Evolutionary conservation across 2,797 vertebrate genomes (phyloP), one percentile per base, ranked within the genome.

Genomic region (Holocentrus rufus): DNA sequence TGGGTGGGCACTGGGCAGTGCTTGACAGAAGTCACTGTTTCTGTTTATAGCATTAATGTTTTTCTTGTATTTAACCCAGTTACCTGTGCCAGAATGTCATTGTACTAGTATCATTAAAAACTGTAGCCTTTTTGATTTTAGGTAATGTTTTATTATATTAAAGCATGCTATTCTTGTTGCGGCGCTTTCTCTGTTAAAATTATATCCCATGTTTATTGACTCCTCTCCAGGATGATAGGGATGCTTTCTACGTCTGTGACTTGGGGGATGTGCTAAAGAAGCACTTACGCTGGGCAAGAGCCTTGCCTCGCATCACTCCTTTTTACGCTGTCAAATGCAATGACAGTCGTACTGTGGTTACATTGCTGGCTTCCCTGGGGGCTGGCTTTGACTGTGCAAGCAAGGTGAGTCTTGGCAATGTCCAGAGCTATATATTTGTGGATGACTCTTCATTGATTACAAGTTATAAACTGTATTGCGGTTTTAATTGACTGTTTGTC

Each of bases 281-380:
- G 74, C 98, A 99, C 44, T 46, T 97, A 47, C 93, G 96, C 4
- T 99, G 98, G 98, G 79, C 86, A 5, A 95, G 95, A 74, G 93
- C 93, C 23, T 91, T 99, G 80, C 98, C 98, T 56, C 95, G 96
- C 0, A 88, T 99, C 46, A 95, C 93, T 20, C 97, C 98, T 2
- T 99, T 96, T 82, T 99, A 99, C 36, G 98, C 98, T 0, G 96
- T 99, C 47, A 99, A 99, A 85, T 99, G 98, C 88, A 98, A 99
- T 0, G 96, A 98, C 82, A 96, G 97, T 90, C 94, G 74, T 81
- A 91, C 95, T 72, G 90, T 99, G 0, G 92, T 98, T 70, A 94
- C 88, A 88, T 98, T 96, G 0, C 93, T 99, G 2, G 96, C 97
- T 3, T 92, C 94, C 36, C 81, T 97, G 22, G 98, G 98, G 59